Conservation (phyloP, 2,888 invertebrate species). For the Andrena dorsata region DNA sequence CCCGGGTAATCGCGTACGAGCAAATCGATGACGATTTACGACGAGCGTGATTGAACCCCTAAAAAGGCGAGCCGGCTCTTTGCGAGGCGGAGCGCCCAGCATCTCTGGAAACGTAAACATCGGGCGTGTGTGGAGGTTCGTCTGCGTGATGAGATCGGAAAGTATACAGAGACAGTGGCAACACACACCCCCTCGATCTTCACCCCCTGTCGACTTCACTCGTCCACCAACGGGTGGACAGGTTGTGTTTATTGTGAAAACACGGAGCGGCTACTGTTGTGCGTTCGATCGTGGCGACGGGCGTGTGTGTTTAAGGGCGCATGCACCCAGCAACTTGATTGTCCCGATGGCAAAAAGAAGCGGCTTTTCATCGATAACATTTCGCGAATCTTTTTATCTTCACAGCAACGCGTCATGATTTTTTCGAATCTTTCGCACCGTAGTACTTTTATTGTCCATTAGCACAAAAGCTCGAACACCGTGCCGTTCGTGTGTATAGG, state of each 20-base stretch:
- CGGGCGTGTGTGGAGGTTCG: constrained; percentile 33
- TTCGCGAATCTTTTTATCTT: not conserved
- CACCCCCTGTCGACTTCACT: constrained; percentile 73
- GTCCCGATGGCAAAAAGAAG: constrained; percentile 50
- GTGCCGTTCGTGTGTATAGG: not conserved
- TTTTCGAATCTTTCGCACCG: no score
- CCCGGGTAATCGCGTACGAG: constrained; percentile 39
- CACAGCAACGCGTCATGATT: no score
- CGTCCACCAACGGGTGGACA: constrained; percentile 74
- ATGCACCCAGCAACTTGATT: constrained; percentile 65
- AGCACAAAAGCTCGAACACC: no score
- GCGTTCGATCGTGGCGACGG: constrained; percentile 58
- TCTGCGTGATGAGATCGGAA: constrained; percentile 55
- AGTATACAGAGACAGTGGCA: constrained; percentile 55
- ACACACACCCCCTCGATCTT: constrained; percentile 35
- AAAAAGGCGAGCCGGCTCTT: constrained; percentile 41
- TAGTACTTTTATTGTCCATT: no score
- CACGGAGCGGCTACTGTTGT: constrained; percentile 69
- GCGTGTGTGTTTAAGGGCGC: constrained; percentile 68
- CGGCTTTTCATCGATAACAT: constrained; percentile 70
- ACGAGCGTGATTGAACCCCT: constrained; percentile 58
- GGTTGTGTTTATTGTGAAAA: constrained; percentile 84
- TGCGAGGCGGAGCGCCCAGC: constrained; percentile 35
- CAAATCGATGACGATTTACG: constrained; percentile 55
- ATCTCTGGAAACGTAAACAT: constrained; percentile 52